phyloP scores from a whole-genome alignment of 2,113 vertebrate species.

The Tiliqua scincoides region DNA sequence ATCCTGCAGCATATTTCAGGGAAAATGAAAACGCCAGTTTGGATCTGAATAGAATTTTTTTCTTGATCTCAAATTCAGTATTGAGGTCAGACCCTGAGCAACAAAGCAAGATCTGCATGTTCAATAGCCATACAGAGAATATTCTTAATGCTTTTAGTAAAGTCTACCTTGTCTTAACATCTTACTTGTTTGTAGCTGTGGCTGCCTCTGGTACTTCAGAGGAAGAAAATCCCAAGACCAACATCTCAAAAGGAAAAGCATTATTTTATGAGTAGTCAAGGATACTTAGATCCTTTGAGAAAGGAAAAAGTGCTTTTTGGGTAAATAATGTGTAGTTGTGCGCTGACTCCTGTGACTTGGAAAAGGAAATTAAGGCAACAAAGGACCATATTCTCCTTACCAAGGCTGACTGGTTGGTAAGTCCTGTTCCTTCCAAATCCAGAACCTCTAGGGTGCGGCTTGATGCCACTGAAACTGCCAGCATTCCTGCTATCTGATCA shows the following conservation, averaged over 20 bases:
- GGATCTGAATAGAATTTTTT: no score
- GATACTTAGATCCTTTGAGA: background rate
- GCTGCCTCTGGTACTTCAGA: background rate
- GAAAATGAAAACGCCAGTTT: background rate
- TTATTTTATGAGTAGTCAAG: no score
- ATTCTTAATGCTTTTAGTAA: background rate
- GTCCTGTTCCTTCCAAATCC: slow-evolving; percentile 94
- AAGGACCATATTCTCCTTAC: slow-evolving; percentile 66
- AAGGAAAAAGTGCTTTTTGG: background rate
- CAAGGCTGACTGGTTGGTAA: slow-evolving; percentile 95
- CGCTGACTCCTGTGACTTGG: background rate
- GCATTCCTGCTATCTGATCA: slow-evolving; percentile 94
- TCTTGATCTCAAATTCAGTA: background rate
- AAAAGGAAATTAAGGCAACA: background rate
- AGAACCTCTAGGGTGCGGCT: slow-evolving; percentile 94
- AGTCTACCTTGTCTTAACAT: background rate
- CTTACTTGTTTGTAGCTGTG: background rate
- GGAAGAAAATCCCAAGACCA: background rate
- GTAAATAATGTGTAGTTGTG: background rate
- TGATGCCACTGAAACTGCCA: slow-evolving; percentile 93
- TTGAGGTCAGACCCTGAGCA: background rate
- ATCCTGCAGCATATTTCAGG: no score
- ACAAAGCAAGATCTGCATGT: background rate
- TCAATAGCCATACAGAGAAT: background rate
- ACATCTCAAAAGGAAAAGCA: background rate